These are phyloP conservation scores for Thelaira solivaga DNA, from an alignment of 2,888 invertebrate species.

Conservation along the genomic window DNA sequence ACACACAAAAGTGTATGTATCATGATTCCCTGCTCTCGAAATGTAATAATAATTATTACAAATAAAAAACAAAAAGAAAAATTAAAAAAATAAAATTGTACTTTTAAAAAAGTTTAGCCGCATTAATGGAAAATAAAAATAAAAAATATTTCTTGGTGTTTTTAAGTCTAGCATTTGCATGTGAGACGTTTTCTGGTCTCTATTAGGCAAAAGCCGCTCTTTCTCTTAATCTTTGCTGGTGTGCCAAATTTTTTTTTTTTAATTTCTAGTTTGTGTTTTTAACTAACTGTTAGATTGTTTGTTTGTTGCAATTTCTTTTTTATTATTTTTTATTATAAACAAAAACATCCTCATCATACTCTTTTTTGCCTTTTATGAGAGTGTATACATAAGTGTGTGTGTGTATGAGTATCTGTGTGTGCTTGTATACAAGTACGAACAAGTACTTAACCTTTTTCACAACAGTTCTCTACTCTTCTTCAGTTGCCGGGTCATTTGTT, in stretches of 20 bases:
- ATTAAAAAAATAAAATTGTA: too few species aligned
- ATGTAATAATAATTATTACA: background rate
- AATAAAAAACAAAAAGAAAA: background rate
- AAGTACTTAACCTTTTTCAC: slow-evolving; percentile 58
- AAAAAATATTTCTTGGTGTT: background rate
- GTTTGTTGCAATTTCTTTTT: background rate
- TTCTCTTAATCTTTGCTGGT: slow-evolving; percentile 16
- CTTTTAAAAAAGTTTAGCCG: background rate
- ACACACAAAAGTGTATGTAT: slow-evolving; percentile 26
- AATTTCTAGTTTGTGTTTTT: background rate
- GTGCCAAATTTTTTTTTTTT: background rate
- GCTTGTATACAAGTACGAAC: background rate
- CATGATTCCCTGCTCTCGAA: slow-evolving; percentile 13
- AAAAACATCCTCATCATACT: background rate
- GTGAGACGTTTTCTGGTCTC: background rate
- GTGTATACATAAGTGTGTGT: background rate
- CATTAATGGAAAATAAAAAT: background rate
- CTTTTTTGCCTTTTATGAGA: background rate
- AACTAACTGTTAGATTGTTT: background rate
- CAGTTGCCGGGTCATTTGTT: slow-evolving; percentile 59
- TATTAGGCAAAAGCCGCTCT: background rate
- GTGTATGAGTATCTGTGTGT: background rate
- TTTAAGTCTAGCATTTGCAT: background rate
- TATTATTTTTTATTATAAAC: background rate
- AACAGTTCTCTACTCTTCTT: slow-evolving; percentile 56